Percentiles rank a stretch among this genome's conserved stretches.
Evolutionary conservation across 1,140 invertebrate genomes (phyloP).

Genomic region (Neodiprion pinetum): DNA sequence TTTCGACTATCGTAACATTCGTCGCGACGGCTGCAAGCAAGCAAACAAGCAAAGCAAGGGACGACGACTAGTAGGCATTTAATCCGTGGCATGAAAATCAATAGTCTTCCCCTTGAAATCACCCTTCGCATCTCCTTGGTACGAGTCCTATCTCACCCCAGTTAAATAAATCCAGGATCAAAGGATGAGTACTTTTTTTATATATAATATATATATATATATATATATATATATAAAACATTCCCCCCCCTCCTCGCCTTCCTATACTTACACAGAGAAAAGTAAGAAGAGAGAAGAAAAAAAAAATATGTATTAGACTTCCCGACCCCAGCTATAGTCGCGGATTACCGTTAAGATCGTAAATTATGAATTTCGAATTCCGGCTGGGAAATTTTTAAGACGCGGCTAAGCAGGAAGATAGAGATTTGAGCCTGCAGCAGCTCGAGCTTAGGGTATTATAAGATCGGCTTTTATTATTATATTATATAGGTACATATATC

Average conservation of each 20-base stretch:
- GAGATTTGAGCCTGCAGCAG: constrained; percentile 44
- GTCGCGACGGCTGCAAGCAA: neutral
- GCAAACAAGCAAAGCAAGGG: neutral
- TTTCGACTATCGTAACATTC: neutral
- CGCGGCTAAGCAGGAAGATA: constrained; percentile 47
- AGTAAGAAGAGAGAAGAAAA: too few relatives aligned
- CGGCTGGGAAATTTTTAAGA: constrained; percentile 46
- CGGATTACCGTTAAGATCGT: constrained; percentile 54
- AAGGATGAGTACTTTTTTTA: constrained; percentile 55
- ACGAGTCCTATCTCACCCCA: constrained; percentile 40
- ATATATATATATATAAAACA: neutral
- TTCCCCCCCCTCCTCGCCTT: neutral
- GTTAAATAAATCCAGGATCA: constrained; percentile 64
- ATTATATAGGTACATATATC: too few relatives aligned
- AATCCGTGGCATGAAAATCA: constrained; percentile 63
- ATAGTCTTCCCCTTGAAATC: constrained; percentile 60
- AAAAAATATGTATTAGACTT: constrained; percentile 2
- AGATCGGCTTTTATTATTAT: constrained; percentile 40
- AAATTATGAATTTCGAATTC: constrained; percentile 58
- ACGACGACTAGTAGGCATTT: constrained; percentile 30
- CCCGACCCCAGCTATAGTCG: constrained; percentile 12
- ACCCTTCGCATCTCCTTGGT: constrained; percentile 47
- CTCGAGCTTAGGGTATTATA: constrained; percentile 43
- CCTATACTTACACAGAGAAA: too few relatives aligned
- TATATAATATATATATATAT: constrained; percentile 29